Conservation (phyloP, 2,797 vertebrate species). For the Poeciliopsis paucimaculata region DNA sequence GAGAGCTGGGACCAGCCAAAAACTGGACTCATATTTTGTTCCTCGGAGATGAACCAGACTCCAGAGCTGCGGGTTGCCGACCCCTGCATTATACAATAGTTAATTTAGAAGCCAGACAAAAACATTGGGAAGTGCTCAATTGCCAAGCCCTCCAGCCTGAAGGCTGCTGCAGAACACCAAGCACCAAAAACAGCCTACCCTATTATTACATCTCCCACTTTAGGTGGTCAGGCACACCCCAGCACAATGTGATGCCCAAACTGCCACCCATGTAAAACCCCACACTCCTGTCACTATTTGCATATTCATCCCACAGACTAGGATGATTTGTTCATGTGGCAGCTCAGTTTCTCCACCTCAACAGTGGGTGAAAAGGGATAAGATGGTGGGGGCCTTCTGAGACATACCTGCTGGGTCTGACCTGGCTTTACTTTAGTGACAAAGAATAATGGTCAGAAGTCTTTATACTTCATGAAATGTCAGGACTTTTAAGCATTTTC, state of each 20-base stretch:
- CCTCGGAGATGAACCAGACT: no score
- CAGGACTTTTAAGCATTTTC: neutral
- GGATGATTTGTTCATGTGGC: neutral
- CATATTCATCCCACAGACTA: neutral
- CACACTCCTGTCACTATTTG: neutral
- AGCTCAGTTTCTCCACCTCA: neutral
- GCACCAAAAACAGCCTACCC: conserved; percentile 6
- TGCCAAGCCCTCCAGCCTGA: neutral
- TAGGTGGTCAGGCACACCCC: neutral
- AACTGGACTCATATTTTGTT: no score
- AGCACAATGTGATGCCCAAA: neutral
- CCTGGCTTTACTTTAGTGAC: neutral
- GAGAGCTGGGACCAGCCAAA: no score
- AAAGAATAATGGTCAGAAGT: neutral
- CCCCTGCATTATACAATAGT: neutral
- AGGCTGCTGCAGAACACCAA: conserved; percentile 2
- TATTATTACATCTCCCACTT: conserved; percentile 2
- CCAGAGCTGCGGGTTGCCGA: no score
- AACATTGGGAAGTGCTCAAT: neutral
- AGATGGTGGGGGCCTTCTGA: neutral
- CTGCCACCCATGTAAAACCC: neutral
- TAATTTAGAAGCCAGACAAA: conserved; percentile 1
- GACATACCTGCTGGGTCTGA: neutral
- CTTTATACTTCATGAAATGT: neutral
- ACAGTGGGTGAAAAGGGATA: neutral